phyloP scores from a whole-genome alignment of 2,888 invertebrate species.

The Meteorus colon region DNA sequence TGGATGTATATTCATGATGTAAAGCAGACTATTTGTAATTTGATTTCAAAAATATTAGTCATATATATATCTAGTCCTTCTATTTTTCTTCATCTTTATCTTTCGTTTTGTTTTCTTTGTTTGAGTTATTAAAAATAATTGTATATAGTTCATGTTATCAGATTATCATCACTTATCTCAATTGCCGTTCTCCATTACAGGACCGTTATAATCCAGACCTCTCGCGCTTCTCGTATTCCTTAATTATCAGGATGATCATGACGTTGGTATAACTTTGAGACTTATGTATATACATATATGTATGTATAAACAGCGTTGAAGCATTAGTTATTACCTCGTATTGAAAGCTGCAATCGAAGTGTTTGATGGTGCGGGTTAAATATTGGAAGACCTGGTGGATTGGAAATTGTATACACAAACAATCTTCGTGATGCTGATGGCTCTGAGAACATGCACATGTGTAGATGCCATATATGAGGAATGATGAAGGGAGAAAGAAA shows the following conservation, averaged over 20 bases:
- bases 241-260: conserved; percentile 53
- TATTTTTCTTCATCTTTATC: background rate
- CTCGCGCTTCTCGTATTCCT: conserved; percentile 52
- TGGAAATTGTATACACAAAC: conserved; percentile 34
- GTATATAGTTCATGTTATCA: conserved; percentile 24
- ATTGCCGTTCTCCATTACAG: conserved; percentile 55
- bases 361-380: background rate
- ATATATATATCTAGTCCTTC: background rate
- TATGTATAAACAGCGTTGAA: background rate
- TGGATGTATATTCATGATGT: background rate
- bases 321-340: conserved; percentile 7
- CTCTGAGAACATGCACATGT: conserved; percentile 4
- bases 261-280: conserved; percentile 21
- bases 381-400: conserved; percentile 12
- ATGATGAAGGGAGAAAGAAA: background rate
- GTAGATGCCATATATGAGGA: background rate
- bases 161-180: conserved; percentile 55
- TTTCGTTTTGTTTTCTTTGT: background rate
- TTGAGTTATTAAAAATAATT: conserved; percentile 5
- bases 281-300: background rate
- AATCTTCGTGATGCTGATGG: conserved; percentile 45
- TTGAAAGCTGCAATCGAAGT: conserved; percentile 3
- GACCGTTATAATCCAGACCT: conserved; percentile 53
- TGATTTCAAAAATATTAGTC: background rate
- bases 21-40: background rate